Percentiles rank a stretch among this genome's conserved stretches.
Conservation (phyloP, 2,888 invertebrate genomes). For the Argyresthia goedartella region DNA sequence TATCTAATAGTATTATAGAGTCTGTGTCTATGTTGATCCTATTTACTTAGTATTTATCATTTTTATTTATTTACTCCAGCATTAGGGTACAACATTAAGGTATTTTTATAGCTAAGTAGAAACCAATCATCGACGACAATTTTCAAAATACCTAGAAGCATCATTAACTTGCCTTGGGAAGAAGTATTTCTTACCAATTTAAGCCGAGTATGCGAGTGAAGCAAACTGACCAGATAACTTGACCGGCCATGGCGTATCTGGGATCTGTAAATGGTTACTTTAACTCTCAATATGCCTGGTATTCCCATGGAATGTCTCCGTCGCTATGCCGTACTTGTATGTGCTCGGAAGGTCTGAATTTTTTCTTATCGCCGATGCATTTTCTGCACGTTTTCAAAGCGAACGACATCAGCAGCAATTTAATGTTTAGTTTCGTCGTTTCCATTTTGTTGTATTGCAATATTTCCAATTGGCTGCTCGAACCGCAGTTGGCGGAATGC, state of each 20-base stretch:
- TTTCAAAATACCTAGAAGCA: constrained; percentile 18
- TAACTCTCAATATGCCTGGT: constrained; percentile 62
- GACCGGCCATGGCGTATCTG: constrained; percentile 67
- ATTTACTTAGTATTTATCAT: too few species aligned
- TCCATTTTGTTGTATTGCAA: constrained; percentile 22
- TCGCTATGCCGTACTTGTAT: constrained; percentile 61
- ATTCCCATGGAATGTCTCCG: constrained; percentile 64
- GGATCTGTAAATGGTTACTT: constrained; percentile 69
- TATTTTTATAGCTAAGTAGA: constrained; percentile 4
- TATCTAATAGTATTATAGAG: too few species aligned
- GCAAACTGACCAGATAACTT: constrained; percentile 64
- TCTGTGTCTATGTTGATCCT: too few species aligned
- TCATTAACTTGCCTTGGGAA: constrained; percentile 44
- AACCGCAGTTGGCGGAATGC: neutral
- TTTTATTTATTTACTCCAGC: too few species aligned
- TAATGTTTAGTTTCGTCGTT: constrained; percentile 25
- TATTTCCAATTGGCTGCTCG: neutral
- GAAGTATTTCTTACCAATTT: constrained; percentile 61
- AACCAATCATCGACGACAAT: constrained; percentile 8
- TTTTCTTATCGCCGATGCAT: constrained; percentile 68
- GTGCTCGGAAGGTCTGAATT: constrained; percentile 59
- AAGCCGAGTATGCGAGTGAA: constrained; percentile 53
- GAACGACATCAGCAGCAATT: constrained; percentile 23
- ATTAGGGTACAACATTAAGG: neutral
- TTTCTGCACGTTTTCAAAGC: constrained; percentile 66